phyloP scores from a whole-genome alignment of 2,888 invertebrate genomes.

The Eugnorisma glareosa region DNA sequence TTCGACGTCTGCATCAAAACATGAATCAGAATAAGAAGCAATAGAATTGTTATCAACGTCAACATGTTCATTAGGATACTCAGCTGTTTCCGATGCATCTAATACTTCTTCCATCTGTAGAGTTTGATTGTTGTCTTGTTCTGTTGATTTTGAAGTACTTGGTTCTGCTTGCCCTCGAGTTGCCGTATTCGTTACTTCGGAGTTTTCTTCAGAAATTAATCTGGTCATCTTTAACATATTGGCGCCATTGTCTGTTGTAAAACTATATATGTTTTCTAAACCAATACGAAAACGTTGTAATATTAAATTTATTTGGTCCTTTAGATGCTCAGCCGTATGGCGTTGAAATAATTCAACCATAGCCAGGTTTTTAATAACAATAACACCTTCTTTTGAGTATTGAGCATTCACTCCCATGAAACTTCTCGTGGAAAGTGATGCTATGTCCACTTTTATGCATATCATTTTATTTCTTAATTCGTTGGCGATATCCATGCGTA shows the following conservation, averaged over 20 bases:
- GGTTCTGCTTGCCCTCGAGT: background rate
- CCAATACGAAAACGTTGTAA: constrained; percentile 4
- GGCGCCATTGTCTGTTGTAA: background rate
- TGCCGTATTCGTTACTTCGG: background rate
- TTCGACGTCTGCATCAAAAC: constrained; percentile 1
- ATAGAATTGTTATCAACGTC: background rate
- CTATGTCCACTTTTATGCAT: background rate
- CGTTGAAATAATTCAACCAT: background rate
- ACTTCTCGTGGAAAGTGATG: background rate
- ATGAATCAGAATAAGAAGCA: background rate
- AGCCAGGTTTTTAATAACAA: background rate
- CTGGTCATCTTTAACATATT: background rate
- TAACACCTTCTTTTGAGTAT: background rate
- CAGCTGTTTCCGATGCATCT: background rate
- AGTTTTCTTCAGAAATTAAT: constrained; percentile 1
- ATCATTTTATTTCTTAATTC: background rate
- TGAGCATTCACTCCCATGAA: background rate
- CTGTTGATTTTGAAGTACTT: constrained; percentile 2
- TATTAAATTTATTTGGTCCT: background rate
- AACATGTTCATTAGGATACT: background rate
- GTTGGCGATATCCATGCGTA: background rate
- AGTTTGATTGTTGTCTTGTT: background rate
- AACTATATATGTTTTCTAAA: background rate
- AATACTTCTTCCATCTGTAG: background rate
- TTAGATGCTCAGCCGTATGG: background rate